phyloP scores from a whole-genome alignment of 1,140 invertebrate species.

The Pseudobourletiella spinata region DNA sequence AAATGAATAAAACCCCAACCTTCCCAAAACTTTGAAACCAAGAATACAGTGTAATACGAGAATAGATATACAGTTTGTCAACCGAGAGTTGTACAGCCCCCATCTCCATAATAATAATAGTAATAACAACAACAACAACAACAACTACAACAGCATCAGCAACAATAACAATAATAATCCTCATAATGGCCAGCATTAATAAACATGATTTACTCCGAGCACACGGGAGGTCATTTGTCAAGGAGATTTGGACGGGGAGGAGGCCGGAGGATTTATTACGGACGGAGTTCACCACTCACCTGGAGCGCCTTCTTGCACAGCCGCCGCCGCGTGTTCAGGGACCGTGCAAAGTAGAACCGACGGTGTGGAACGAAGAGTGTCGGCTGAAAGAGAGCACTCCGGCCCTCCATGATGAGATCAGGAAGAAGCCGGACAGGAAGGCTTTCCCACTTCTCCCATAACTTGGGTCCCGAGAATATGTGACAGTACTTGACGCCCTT shows the following conservation, averaged over 20 bases:
- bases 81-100: no score
- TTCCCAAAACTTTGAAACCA: no score
- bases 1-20: background rate
- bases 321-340: constrained; percentile 24
- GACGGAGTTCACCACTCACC: constrained; percentile 11
- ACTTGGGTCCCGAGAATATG: background rate
- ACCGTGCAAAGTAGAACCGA: constrained; percentile 32
- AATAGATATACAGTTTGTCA: no score
- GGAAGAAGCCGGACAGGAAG: background rate
- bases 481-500: background rate
- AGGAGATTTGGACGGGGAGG: background rate
- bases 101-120: no score
- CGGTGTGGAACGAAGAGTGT: constrained; percentile 33
- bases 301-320: constrained; percentile 32
- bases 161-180: no score
- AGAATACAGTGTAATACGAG: no score
- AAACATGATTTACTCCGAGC: no score
- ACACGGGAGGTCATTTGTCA: background rate
- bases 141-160: background rate
- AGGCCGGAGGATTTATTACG: background rate
- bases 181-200: background rate
- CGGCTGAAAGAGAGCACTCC: constrained; percentile 25
- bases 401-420: constrained; percentile 10
- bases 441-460: background rate
- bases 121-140: no score